Evolutionary conservation across 2,113 vertebrate genomes (phyloP).

Genomic region (Microtus richardsoni): DNA sequence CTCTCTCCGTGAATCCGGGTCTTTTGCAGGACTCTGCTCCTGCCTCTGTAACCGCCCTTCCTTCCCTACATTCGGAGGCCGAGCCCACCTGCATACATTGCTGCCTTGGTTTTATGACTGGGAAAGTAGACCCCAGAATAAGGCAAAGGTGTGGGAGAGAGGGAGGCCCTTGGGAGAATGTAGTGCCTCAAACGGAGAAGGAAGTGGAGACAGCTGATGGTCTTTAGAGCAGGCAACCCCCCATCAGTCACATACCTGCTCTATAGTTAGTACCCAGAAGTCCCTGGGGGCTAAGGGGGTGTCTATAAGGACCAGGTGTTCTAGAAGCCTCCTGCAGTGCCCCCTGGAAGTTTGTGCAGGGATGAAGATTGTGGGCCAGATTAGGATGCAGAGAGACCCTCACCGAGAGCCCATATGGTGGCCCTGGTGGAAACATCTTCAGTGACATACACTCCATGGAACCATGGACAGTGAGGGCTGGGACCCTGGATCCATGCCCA

Average conservation of each 20-base stretch:
- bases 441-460: background rate
- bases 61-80: rapidly evolving
- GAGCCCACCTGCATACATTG: rapidly evolving
- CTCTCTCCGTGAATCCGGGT: rapidly evolving
- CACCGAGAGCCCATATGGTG: background rate
- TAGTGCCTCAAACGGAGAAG: background rate
- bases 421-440: rapidly evolving
- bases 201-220: background rate
- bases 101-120: background rate
- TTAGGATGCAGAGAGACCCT: rapidly evolving
- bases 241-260: background rate
- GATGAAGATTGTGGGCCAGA: background rate
- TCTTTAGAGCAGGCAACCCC: background rate
- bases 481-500: background rate
- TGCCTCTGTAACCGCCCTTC: background rate
- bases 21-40: background rate
- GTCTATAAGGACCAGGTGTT: rapidly evolving
- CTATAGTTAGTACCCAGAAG: background rate
- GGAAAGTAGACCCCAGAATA: background rate
- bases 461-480: background rate
- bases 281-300: background rate
- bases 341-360: background rate
- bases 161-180: too few relatives aligned
- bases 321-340: background rate
- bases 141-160: rapidly evolving